Percentiles rank a stretch among this genome's conserved stretches.
These are phyloP conservation scores for Drosophila melanosoma DNA, from an alignment of 2,888 invertebrate species.

Conservation along the genomic window DNA sequence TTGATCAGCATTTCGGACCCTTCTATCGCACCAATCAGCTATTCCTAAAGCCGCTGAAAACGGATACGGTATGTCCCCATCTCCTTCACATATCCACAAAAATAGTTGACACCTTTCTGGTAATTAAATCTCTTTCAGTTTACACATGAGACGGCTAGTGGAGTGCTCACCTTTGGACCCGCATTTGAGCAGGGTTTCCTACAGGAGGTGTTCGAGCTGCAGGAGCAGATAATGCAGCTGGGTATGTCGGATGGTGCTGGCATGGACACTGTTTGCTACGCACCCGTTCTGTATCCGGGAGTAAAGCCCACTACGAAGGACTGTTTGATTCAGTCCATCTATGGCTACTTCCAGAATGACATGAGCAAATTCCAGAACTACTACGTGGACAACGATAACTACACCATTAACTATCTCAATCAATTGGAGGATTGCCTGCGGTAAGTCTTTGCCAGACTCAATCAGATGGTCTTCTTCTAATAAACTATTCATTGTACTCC, in stretches of 20 bases:
- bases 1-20: slow-evolving; percentile 93
- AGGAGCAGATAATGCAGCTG: slow-evolving; percentile 88
- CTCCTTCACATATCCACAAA: background rate
- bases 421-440: slow-evolving; percentile 82
- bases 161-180: slow-evolving; percentile 89
- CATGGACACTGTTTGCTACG: slow-evolving; percentile 91
- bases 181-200: slow-evolving; percentile 92
- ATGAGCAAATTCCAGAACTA: slow-evolving; percentile 85
- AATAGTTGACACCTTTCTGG: background rate
- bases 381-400: slow-evolving; percentile 80
- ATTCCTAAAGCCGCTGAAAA: slow-evolving; percentile 89
- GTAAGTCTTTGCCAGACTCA: slow-evolving; percentile 57
- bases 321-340: slow-evolving; percentile 93
- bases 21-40: slow-evolving; percentile 96
- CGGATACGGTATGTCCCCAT: slow-evolving; percentile 84
- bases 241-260: slow-evolving; percentile 87
- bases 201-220: slow-evolving; percentile 89
- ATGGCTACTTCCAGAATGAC: slow-evolving; percentile 91
- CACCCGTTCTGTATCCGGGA: slow-evolving; percentile 91
- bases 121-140: slow-evolving; percentile 63
- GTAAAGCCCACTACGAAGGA: slow-evolving; percentile 86
- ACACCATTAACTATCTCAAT: slow-evolving; percentile 84
- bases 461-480: no score
- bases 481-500: no score
- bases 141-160: slow-evolving; percentile 84